Base-by-base conservation (phyloP, 2,888 invertebrate genomes). In the Drosophila picticornis region DNA sequence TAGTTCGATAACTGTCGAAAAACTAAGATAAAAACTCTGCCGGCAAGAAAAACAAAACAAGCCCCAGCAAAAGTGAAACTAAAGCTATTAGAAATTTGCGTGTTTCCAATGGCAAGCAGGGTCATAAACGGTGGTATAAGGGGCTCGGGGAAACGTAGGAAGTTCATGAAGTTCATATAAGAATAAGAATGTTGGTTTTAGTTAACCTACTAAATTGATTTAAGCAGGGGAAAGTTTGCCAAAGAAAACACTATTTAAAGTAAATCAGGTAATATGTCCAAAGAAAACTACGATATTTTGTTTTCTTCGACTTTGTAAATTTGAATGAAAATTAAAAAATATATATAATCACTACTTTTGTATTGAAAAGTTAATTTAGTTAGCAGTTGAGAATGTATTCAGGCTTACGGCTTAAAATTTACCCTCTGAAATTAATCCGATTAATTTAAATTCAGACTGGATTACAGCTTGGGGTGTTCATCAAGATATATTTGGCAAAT, bases 1-100 rank as follows among this genome's bases (percentile, higher is more conserved):
- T 76, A 76, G 80, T 75, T 84, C 84, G 71, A 83, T 77, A 51
- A 68, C 72, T 67, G 57, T 40, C 70, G 50, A 72, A 75, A 77
- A 67, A 63, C 58, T 10, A 53, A 82, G 70, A 62, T 72, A 62
- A 76, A 71, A 84, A 77, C 66, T 72, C 40, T 60, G 67, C 0
- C 70, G 52, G 10, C 52, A 76, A 65, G 66, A 62, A 76, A 69
- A 59, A 56, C 50, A 63, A 69, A 58, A 59, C 36, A 60, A 61
- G 55, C 59, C 31, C 61, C 48, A 50, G 51, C 58, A 56, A 70
- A 70, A 72, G 50, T 58, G 31, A 60, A 75, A 76, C 52, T 59
- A 58, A 72, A 72, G 55, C 70, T 67, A 72, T 76, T 70, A 58
- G 57, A 66, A 77, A 81, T 73, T 83, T 70, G 81, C 87, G 76